Conservation (phyloP, 2,113 vertebrate species). For the Pseudorectes ferrugineus region DNA sequence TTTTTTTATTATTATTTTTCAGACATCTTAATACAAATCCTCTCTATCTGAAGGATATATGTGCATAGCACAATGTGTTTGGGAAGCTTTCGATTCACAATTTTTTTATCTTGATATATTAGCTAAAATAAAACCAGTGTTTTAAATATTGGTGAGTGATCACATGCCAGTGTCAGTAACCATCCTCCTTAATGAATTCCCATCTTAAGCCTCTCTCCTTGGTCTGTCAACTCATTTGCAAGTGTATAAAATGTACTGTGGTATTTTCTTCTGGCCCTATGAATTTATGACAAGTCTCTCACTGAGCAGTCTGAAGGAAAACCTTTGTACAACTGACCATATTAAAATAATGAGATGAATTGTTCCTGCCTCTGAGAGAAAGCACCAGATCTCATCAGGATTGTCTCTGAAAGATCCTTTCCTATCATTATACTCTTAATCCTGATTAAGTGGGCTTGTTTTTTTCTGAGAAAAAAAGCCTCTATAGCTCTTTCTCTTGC, state of each 20-base stretch:
- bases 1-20: background rate
- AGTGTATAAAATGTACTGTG: background rate
- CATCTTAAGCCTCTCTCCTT: background rate
- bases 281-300: constrained; percentile 1
- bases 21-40: background rate
- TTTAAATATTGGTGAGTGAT: background rate
- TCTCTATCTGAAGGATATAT: background rate
- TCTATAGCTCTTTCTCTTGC: background rate
- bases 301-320: background rate
- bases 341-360: constrained; percentile 21
- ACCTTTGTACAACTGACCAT: background rate
- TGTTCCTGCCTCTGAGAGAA: background rate
- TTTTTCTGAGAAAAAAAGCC: background rate
- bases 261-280: background rate
- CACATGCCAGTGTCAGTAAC: background rate
- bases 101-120: background rate
- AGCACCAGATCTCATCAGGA: background rate
- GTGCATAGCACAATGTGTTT: background rate
- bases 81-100: background rate
- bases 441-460: background rate
- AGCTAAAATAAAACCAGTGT: background rate
- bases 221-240: background rate
- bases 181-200: background rate
- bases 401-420: background rate
- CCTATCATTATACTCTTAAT: background rate